Conservation (phyloP, 2,113 vertebrate genomes). For the Physeter macrocephalus region DNA sequence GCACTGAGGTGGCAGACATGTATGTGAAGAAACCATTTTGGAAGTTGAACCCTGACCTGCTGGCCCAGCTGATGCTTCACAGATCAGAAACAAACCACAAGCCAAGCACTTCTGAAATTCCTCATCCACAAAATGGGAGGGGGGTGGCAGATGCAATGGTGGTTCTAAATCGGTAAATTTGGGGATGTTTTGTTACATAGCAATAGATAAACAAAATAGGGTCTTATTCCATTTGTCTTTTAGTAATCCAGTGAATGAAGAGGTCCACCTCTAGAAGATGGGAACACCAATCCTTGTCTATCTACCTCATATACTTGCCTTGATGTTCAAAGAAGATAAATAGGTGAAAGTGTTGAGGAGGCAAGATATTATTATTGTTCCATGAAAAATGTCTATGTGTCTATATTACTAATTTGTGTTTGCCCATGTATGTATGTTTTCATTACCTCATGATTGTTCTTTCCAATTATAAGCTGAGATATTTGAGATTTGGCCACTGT, state of each 20-base stretch:
- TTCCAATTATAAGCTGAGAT: background rate
- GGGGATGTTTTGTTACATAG: background rate
- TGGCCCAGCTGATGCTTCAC: background rate
- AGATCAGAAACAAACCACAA: background rate
- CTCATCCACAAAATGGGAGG: background rate
- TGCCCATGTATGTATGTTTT: background rate
- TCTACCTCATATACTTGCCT: background rate
- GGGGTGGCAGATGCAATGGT: rapidly evolving
- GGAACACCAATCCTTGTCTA: background rate
- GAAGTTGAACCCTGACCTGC: background rate
- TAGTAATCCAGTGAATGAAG: background rate
- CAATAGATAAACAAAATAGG: background rate
- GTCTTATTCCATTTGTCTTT: background rate
- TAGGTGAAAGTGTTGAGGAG: background rate
- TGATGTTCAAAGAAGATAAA: background rate
- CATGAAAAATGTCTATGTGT: background rate
- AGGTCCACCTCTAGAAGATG: background rate
- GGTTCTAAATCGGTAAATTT: background rate
- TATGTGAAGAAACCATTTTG: background rate
- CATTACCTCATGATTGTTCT: background rate
- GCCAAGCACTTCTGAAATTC: background rate
- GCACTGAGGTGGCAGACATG: background rate
- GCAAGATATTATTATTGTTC: background rate
- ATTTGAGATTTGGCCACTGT: background rate
- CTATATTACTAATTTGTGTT: background rate